Base-by-base conservation (phyloP, 2,888 invertebrate genomes). In the Noctua fimbriata region DNA sequence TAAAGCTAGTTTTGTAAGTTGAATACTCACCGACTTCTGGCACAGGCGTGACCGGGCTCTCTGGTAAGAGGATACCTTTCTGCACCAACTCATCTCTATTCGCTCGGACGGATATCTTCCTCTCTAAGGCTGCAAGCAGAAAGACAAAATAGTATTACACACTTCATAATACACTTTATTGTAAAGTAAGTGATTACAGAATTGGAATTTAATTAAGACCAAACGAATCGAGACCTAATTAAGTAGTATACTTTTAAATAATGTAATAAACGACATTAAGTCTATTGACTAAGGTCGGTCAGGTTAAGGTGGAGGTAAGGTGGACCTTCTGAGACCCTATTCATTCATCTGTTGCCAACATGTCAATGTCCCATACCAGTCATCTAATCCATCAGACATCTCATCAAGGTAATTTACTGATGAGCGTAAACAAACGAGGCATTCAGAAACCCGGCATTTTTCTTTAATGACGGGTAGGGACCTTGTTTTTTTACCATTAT, bases 41-140 rank as follows among this genome's bases (percentile, higher is more conserved):
- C 96, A 98, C 98, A 90, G 98, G 98, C 91, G 98, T 98, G 93
- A 98, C 97, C 89, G 98, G 98, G 97, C 98, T 98, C 94, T 99
- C 99, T 91, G 99, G 99, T 94, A 98, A 96, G 89, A 99, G 97
- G 92, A 99, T 99, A 93, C 99, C 99, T 97, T 99, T 99, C 97
- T 99, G 98, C 95, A 99, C 98, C 97, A 99, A 97, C 96, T 99
- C 99, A 97, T 99, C 99, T 97, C 99, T 98, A 97, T 99, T 99
- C 95, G 99, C 99, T 97, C 99, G 98, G 97, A 99, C 98, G 96
- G 99, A 99, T 97, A 99, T 99, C 97, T 99, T 99, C 96, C 99
- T 98, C 97, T 99, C 99, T 97, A 99, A 98, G 91, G 99, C 99
- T 99, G 97, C 87, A 97, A 97, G 93, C 89, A 93, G 84, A 87